A percentile compares a stretch with the other conserved stretches of the same genome.
Conservation (phyloP, 2,888 invertebrate genomes). For the Lutraria lutraria region DNA sequence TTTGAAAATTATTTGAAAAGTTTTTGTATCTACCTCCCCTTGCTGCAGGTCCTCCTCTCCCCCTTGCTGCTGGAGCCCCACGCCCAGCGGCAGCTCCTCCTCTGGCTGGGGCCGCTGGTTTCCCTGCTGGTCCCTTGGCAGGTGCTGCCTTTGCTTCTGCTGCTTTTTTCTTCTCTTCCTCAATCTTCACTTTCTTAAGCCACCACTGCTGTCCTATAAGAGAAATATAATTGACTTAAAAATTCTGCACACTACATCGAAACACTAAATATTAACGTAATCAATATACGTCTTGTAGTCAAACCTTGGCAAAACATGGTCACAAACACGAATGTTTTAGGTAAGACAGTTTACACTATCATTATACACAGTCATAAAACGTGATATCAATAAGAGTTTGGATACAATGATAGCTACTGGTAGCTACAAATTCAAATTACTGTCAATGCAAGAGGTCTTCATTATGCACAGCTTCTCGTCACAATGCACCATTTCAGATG, state of each 20-base stretch:
- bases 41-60: slow-evolving; percentile 75
- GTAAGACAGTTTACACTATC: too few relatives aligned
- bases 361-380: too few relatives aligned
- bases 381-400: too few relatives aligned
- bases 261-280: too few relatives aligned
- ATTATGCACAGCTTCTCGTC: too few relatives aligned
- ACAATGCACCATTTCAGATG: too few relatives aligned
- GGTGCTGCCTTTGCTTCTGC: slow-evolving; percentile 74
- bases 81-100: slow-evolving; percentile 71
- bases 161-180: slow-evolving; percentile 79
- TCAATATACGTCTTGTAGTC: not conserved
- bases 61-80: slow-evolving; percentile 76
- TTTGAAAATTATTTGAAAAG: too few relatives aligned
- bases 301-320: too few relatives aligned
- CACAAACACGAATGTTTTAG: too few relatives aligned
- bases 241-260: not conserved
- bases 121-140: slow-evolving; percentile 65
- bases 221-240: not conserved
- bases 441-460: too few relatives aligned
- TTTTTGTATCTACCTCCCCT: slow-evolving; percentile 62
- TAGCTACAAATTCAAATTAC: too few relatives aligned
- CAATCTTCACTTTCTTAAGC: slow-evolving; percentile 79
- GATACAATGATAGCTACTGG: too few relatives aligned
- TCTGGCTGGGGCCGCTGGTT: slow-evolving; percentile 65
- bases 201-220: slow-evolving; percentile 84